These are phyloP conservation scores for Cyanoramphus novaezelandiae DNA, from an alignment of 2,113 vertebrate genomes.

Conservation along the genomic window DNA sequence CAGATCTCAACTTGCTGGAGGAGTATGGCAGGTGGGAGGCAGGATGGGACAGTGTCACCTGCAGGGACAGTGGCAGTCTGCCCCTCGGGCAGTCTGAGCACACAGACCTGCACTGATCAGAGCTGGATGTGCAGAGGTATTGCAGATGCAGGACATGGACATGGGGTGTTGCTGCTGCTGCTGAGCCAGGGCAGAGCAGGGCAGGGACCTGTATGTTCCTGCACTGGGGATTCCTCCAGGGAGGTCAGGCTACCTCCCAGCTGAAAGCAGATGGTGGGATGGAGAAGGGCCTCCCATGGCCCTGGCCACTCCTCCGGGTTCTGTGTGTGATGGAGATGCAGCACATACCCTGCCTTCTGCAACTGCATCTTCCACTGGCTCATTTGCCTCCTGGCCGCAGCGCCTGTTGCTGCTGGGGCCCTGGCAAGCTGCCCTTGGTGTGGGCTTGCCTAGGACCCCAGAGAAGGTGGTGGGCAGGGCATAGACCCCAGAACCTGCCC, in stretches of 20 bases:
- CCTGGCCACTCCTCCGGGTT: not conserved
- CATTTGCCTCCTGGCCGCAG: not conserved
- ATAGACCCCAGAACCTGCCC: not conserved
- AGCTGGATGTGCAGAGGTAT: not conserved
- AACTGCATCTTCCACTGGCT: not conserved
- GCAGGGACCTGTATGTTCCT: not conserved
- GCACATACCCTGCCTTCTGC: not conserved
- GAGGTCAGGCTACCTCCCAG: not conserved
- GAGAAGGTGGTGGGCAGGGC: not conserved
- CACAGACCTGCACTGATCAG: not conserved
- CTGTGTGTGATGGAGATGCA: not conserved
- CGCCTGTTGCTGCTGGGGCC: rapidly evolving
- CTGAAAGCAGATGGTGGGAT: not conserved
- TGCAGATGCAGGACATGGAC: no score
- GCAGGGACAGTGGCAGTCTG: not conserved
- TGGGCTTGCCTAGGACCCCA: not conserved
- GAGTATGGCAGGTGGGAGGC: not conserved
- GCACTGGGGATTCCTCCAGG: not conserved
- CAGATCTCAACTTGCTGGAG: not conserved
- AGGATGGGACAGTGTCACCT: not conserved
- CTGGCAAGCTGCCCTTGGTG: not conserved
- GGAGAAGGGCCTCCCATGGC: not conserved
- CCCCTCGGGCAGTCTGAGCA: rapidly evolving
- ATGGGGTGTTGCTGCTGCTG: not conserved
- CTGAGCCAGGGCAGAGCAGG: not conserved